These are phyloP conservation scores for Argyrosomus japonicus DNA, from an alignment of 2,113 vertebrate species.

Conservation along the genomic window DNA sequence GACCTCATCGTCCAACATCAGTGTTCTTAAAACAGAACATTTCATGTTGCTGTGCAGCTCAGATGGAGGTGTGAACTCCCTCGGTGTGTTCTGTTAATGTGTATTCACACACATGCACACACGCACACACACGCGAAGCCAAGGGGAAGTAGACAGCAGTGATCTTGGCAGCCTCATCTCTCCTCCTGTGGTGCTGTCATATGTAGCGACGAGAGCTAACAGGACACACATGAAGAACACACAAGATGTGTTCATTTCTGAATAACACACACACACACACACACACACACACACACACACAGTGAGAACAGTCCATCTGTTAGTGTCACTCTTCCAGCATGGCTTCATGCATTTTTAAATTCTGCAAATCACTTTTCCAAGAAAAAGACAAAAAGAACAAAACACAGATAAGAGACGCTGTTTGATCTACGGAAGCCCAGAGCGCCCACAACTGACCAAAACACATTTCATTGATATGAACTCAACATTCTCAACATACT, in stretches of 20 bases:
- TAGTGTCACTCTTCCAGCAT: not conserved
- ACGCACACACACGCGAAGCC: not conserved
- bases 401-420: not conserved
- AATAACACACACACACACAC: not conserved
- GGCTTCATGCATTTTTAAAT: not conserved
- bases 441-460: not conserved
- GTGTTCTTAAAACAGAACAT: not conserved
- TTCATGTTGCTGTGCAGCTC: not conserved
- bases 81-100: not conserved
- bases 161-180: not conserved
- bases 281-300: constrained; percentile 17
- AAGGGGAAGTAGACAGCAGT: not conserved
- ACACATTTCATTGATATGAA: too few relatives aligned
- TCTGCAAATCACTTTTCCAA: not conserved
- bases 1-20: too few relatives aligned
- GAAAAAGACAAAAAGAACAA: not conserved
- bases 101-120: not conserved
- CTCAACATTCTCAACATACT: too few relatives aligned
- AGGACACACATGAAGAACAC: constrained; percentile 23
- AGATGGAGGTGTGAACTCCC: not conserved
- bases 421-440: not conserved
- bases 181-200: constrained; percentile 43
- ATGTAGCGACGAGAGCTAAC: constrained; percentile 16
- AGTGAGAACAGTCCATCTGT: constrained; percentile 32
- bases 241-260: not conserved